Percentiles rank a stretch among this genome's conserved stretches.
Evolutionary conservation across 2,797 vertebrate genomes (phyloP).

Genomic region (Percopsis omiscomaycus): DNA sequence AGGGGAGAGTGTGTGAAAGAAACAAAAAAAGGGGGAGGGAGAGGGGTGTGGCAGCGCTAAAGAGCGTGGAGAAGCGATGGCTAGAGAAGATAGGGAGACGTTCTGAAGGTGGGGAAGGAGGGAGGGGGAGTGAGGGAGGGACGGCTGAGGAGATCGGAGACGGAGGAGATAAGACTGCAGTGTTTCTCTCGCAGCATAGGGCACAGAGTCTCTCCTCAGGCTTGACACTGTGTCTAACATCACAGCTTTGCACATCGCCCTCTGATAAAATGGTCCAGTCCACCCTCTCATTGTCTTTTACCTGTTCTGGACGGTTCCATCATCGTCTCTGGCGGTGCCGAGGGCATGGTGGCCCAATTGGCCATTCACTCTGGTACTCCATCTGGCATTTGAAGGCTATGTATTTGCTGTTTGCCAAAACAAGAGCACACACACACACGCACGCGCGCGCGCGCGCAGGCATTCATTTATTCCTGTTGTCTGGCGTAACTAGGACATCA

Average conservation of each 20-base stretch:
- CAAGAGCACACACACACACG: slow-evolving; percentile 17
- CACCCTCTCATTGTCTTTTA: slow-evolving; percentile 50
- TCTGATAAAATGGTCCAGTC: slow-evolving; percentile 26
- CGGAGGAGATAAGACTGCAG: slow-evolving; percentile 69
- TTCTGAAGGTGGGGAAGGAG: slow-evolving; percentile 61
- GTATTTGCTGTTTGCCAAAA: slow-evolving; percentile 64
- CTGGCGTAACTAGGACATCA: slow-evolving; percentile 54
- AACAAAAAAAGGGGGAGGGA: not conserved
- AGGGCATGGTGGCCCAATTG: slow-evolving; percentile 62
- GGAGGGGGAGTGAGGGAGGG: slow-evolving; percentile 28
- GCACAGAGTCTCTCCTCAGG: slow-evolving; percentile 58
- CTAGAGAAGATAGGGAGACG: slow-evolving; percentile 60
- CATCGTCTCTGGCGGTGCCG: slow-evolving; percentile 44
- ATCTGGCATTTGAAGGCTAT: slow-evolving; percentile 73
- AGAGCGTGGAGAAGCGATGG: slow-evolving; percentile 61
- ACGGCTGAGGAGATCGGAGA: slow-evolving; percentile 65
- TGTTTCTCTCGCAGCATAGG: slow-evolving; percentile 56
- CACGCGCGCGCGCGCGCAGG: slow-evolving; percentile 24
- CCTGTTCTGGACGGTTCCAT: slow-evolving; percentile 58
- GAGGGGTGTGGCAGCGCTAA: slow-evolving; percentile 40
- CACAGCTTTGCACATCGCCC: slow-evolving; percentile 8
- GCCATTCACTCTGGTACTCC: slow-evolving; percentile 70
- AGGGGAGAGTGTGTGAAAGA: slow-evolving; percentile 42
- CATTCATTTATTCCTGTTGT: slow-evolving; percentile 53
- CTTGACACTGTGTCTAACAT: slow-evolving; percentile 51